phyloP scores from a whole-genome alignment of 2,113 vertebrate species.

The Mormyrus lacerda region DNA sequence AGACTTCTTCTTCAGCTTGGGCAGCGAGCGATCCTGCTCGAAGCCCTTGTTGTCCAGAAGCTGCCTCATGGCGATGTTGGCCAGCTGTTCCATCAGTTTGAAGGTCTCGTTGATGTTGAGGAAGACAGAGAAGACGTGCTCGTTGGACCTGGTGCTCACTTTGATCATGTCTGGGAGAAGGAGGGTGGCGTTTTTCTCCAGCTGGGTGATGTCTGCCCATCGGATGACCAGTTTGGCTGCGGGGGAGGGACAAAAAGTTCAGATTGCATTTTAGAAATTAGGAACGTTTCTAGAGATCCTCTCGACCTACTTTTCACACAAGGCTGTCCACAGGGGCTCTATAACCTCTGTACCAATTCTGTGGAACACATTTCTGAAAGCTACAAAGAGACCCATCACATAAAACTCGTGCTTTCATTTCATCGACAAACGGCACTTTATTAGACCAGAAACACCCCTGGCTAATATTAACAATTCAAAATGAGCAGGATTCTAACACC shows the following conservation, averaged over 20 bases:
- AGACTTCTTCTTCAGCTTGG: constrained; percentile 92
- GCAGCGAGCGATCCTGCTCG: constrained; percentile 88
- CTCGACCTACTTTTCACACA: background rate
- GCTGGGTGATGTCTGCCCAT: constrained; percentile 94
- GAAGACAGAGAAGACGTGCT: constrained; percentile 93
- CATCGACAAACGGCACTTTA: background rate
- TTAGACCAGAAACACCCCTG: background rate
- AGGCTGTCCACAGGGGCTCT: background rate
- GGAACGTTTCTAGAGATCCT: background rate
- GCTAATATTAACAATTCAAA: background rate
- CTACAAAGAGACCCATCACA: background rate
- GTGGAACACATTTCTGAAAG: background rate
- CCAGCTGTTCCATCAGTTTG: constrained; percentile 93
- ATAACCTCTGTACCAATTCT: background rate
- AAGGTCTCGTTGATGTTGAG: constrained; percentile 96
- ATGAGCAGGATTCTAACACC: background rate
- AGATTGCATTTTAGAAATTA: background rate
- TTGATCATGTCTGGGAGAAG: constrained; percentile 88
- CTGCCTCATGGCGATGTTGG: constrained; percentile 96
- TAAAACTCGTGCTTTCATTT: background rate
- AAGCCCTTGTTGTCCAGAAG: constrained; percentile 95
- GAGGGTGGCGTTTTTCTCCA: constrained; percentile 87
- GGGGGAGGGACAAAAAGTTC: background rate
- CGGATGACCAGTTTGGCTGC: constrained; percentile 90
- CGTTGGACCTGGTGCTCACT: constrained; percentile 82